phyloP scores from a whole-genome alignment of 2,797 vertebrate species.

The Orientallactaga sibirica region DNA sequence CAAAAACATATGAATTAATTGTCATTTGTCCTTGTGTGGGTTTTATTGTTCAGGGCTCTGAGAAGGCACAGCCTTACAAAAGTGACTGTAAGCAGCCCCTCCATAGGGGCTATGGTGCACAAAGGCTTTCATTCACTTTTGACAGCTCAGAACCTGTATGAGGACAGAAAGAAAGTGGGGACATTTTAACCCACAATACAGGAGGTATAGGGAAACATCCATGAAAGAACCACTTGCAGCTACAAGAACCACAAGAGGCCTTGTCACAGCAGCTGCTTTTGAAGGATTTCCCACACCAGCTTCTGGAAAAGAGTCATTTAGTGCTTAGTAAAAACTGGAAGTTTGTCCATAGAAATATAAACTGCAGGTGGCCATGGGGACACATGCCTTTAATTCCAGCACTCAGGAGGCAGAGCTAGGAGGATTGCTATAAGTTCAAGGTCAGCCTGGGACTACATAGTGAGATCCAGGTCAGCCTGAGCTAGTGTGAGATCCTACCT shows the following conservation, averaged over 20 bases:
- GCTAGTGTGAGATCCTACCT: too few species aligned
- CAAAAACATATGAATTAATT: conserved; percentile 68
- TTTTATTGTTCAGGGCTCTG: conserved; percentile 72
- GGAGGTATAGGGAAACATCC: conserved; percentile 82
- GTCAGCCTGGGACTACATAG: too few species aligned
- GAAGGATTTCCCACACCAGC: conserved; percentile 98
- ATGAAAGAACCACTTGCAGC: conserved; percentile 77
- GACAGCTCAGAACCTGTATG: conserved; percentile 76
- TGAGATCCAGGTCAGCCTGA: too few species aligned
- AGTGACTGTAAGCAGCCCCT: conserved; percentile 63
- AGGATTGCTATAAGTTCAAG: too few species aligned
- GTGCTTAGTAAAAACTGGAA: conserved; percentile 85
- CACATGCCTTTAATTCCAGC: too few species aligned
- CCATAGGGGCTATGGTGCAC: conserved; percentile 31
- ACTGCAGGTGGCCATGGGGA: too few species aligned
- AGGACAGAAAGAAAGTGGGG: conserved; percentile 68
- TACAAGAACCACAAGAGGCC: conserved; percentile 25
- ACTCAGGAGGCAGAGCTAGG: too few species aligned
- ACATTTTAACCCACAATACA: conserved; percentile 79
- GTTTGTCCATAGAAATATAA: too few species aligned
- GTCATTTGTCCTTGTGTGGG: conserved; percentile 78
- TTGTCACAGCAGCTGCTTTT: conserved; percentile 93
- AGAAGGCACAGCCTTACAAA: conserved; percentile 76
- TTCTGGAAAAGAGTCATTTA: conserved; percentile 95
- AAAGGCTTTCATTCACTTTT: conserved; percentile 62